Conservation (phyloP, 2,113 vertebrate species). For the Siniperca chuatsi region DNA sequence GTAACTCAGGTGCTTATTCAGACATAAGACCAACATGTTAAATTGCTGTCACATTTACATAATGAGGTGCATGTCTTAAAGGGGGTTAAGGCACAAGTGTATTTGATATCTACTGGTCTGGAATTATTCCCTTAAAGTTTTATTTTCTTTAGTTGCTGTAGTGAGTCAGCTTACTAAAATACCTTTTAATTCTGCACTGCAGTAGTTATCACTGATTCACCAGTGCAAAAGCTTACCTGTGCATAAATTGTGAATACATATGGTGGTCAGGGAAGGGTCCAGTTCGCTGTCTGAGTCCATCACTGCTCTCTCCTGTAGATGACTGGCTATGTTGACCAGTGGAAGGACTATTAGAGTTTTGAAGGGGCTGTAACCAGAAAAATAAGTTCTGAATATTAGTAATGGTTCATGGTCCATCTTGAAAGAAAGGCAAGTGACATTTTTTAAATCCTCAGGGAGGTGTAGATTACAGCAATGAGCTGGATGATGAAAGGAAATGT, state of each 20-base stretch:
- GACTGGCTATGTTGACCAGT: constrained; percentile 50
- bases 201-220: not conserved
- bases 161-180: not conserved
- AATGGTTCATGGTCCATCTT: not conserved
- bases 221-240: constrained; percentile 53
- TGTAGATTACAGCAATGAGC: constrained; percentile 22
- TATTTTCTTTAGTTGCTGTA: not conserved
- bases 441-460: constrained; percentile 15
- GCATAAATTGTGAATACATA: constrained; percentile 69
- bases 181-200: not conserved
- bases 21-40: no score
- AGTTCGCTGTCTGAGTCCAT: constrained; percentile 67
- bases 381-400: not conserved
- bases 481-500: constrained; percentile 65
- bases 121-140: not conserved
- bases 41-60: not conserved
- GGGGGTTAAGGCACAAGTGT: not conserved
- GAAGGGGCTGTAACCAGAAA: constrained; percentile 52
- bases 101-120: not conserved
- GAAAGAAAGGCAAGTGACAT: not conserved
- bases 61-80: not conserved
- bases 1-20: no score
- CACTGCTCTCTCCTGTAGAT: constrained; percentile 49
- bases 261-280: constrained; percentile 63
- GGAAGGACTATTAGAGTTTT: constrained; percentile 35